Evolutionary conservation across 2,888 invertebrate species (phyloP).

Genomic region (Syritta pipiens): DNA sequence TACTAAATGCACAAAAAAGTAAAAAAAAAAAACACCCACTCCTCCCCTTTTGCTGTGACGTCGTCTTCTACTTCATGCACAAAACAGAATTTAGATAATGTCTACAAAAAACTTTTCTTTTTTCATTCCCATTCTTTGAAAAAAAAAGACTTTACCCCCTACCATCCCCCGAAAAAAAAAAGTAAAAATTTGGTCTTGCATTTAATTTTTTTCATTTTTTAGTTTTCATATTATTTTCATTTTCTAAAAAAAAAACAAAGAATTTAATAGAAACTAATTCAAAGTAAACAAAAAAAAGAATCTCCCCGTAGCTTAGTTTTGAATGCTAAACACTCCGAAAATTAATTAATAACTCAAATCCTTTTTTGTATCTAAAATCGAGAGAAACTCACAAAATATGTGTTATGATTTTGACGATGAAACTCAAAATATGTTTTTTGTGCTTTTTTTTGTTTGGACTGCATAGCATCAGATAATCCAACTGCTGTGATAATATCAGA

Average conservation of each 20-base stretch:
- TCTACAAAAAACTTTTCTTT: background rate
- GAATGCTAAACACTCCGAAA: slow-evolving; percentile 20
- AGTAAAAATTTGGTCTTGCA: slow-evolving; percentile 44
- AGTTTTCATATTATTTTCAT: slow-evolving; percentile 7
- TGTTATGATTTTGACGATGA: background rate
- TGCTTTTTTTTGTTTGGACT: slow-evolving; percentile 13
- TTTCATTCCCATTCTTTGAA: background rate
- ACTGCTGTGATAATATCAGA: slow-evolving; percentile 79
- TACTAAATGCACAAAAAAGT: no score
- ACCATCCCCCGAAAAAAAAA: slow-evolving; percentile 16
- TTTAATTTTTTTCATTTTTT: slow-evolving; percentile 22
- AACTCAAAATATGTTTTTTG: slow-evolving; percentile 9
- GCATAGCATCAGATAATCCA: slow-evolving; percentile 77
- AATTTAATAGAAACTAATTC: slow-evolving; percentile 9
- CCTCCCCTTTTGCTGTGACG: no score
- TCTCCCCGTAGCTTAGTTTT: slow-evolving; percentile 47
- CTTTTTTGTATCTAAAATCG: background rate
- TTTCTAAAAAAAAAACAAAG: slow-evolving; percentile 8
- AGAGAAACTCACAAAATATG: background rate
- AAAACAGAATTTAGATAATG: no score
- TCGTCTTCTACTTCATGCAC: no score
- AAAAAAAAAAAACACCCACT: no score
- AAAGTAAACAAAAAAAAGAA: slow-evolving; percentile 2
- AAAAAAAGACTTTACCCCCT: background rate
- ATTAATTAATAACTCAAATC: no score